Evolutionary conservation across 2,888 invertebrate genomes (phyloP).

Genomic region (Schrankia costaestrigalis): DNA sequence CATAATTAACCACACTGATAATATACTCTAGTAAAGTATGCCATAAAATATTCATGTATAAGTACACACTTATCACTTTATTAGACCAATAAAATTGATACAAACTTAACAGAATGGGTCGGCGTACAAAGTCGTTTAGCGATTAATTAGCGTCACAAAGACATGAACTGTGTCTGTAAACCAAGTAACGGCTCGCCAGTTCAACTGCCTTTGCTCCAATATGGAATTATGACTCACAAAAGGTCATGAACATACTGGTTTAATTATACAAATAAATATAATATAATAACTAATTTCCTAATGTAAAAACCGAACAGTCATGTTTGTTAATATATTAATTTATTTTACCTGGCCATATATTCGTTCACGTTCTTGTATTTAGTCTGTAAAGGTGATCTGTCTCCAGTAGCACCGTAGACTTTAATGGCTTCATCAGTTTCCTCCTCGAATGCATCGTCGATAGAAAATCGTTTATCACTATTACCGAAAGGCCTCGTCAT

Average conservation of each 20-base stretch:
- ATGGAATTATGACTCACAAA: constrained; percentile 55
- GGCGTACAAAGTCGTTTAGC: constrained; percentile 39
- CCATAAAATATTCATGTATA: too few relatives aligned
- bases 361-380: constrained; percentile 71
- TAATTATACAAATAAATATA: constrained; percentile 42
- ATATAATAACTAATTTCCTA: constrained; percentile 10
- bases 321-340: constrained; percentile 2
- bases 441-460: constrained; percentile 92
- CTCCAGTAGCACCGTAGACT: constrained; percentile 89
- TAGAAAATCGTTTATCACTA: constrained; percentile 86
- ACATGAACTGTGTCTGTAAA: constrained; percentile 18
- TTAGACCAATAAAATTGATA: constrained; percentile 13
- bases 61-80: too few relatives aligned
- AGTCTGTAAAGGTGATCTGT: constrained; percentile 83
- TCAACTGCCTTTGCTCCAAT: constrained; percentile 66
- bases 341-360: constrained; percentile 59
- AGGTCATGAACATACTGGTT: constrained; percentile 61
- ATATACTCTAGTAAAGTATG: too few relatives aligned
- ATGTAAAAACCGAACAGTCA: constrained; percentile 2
- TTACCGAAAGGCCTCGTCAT: constrained; percentile 77
- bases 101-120: constrained; percentile 24
- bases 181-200: constrained; percentile 37
- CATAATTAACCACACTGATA: too few relatives aligned
- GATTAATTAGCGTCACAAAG: constrained; percentile 40
- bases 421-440: constrained; percentile 91